Base-by-base conservation (phyloP, 2,113 vertebrate species). In the Nannospalax galili region DNA sequence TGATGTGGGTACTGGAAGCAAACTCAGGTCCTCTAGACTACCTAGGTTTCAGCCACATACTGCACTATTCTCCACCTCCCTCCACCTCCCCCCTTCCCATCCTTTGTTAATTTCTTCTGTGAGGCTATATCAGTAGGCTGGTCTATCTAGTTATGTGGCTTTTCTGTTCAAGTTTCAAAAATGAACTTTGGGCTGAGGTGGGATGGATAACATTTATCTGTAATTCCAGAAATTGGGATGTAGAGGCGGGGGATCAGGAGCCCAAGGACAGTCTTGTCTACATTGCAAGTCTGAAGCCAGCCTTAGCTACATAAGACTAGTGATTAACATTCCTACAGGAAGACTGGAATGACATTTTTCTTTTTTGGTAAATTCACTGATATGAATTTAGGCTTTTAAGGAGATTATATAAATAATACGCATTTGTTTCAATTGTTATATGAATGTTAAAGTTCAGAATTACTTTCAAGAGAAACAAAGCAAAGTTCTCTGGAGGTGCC, bases 11-110 rank as follows among this genome's bases (percentile, higher is more conserved):
- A 26, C 37, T 45, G 81, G 40, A 20, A 35, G 40, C 10, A 4
- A 84, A 84, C 20, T 48, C 28, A 32, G 7, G 64, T 67, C 6
- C 62, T 67, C 62, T 52, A 32, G 11, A 16, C 69, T 0, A 0
- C 0, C 0, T 0, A 0, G 14, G 12, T 1, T 48, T n/a, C 30
- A 40, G 24, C 30, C 22, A 3, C 12, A 17, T 1, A 52, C 82
- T 35, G 12, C 16, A 52, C 19, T 24, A 3, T 12, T 7, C 26
- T 2, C 22, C 5, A 26, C 4, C 35, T 37, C 35, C 6, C 69
- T 37, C 69, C 8, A 35, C 1, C n/a, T 4, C 7, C 73, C 19
- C 11, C 32, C 45, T 1, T 4, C 81, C 30, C 26, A 28, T 14
- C 20, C 12, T 32, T 42, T 17, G 32, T 40, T 40, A 12, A 72